Evolutionary conservation across 2,888 invertebrate genomes (phyloP).

Genomic region (Ischnura elegans): DNA sequence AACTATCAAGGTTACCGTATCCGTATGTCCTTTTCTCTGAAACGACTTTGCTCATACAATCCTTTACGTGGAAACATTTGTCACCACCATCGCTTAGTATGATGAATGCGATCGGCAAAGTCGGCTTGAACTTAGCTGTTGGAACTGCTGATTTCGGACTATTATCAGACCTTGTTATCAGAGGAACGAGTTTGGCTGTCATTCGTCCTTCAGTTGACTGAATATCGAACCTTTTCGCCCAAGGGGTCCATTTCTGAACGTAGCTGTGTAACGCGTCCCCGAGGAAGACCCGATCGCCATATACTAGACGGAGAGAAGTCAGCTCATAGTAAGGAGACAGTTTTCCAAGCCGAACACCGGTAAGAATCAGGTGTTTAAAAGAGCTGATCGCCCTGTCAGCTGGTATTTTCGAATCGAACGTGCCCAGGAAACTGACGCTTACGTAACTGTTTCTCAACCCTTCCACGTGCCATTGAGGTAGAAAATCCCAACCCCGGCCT

Average conservation of each 20-base stretch:
- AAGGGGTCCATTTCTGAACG: background rate
- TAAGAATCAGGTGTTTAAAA: background rate
- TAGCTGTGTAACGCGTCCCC: background rate
- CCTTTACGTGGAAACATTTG: background rate
- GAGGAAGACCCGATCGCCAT: background rate
- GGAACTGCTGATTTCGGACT: background rate
- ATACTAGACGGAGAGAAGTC: background rate
- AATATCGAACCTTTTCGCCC: background rate
- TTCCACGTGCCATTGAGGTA: background rate
- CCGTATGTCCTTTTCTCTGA: background rate
- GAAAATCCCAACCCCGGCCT: background rate
- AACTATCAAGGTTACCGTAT: background rate
- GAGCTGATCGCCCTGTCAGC: background rate
- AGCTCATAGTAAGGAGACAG: background rate
- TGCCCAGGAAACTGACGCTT: background rate
- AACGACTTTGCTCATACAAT: background rate
- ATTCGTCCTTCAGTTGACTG: background rate
- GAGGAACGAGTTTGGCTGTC: background rate
- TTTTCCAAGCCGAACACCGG: background rate
- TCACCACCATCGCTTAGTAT: background rate
- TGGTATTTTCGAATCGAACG: background rate
- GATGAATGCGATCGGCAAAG: background rate
- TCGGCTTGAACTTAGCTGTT: background rate
- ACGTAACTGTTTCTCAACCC: background rate
- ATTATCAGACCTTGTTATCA: background rate